These are phyloP conservation scores for Oriolus oriolus DNA, from an alignment of 2,113 vertebrate species.

Conservation along the genomic window DNA sequence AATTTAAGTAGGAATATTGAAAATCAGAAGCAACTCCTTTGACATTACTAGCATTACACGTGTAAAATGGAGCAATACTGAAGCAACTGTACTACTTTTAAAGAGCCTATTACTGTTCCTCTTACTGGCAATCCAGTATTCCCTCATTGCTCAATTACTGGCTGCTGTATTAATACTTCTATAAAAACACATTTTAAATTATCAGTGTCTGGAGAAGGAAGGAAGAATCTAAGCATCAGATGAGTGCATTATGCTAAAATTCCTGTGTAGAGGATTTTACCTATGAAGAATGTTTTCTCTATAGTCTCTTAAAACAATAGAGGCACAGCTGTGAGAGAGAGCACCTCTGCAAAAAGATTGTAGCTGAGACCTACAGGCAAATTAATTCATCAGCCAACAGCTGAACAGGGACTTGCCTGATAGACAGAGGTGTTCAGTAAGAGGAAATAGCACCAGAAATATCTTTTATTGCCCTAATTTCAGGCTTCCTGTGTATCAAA, in stretches of 20 bases:
- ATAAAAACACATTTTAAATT: not conserved
- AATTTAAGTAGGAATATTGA: not conserved
- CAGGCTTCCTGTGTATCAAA: conserved; percentile 41
- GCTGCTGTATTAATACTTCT: not conserved
- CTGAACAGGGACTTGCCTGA: conserved; percentile 21
- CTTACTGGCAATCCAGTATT: not conserved
- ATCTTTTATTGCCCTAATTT: conserved; percentile 41
- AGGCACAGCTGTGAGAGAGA: not conserved
- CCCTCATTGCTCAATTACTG: not conserved
- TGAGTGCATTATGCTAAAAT: not conserved
- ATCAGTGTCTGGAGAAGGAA: not conserved
- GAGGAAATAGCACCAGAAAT: conserved; percentile 40
- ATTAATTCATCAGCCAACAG: conserved; percentile 35
- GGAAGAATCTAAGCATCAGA: not conserved
- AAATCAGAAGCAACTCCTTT: not conserved
- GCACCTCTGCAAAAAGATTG: not conserved
- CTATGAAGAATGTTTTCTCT: not conserved
- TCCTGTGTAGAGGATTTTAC: not conserved
- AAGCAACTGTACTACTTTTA: not conserved
- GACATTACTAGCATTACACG: not conserved
- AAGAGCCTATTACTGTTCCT: not conserved
- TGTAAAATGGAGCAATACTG: not conserved
- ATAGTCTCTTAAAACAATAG: not conserved
- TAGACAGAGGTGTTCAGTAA: conserved; percentile 19
- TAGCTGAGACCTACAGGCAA: not conserved